Evolutionary conservation across 2,797 vertebrate species (phyloP).

Genomic region (Hydrophis major): DNA sequence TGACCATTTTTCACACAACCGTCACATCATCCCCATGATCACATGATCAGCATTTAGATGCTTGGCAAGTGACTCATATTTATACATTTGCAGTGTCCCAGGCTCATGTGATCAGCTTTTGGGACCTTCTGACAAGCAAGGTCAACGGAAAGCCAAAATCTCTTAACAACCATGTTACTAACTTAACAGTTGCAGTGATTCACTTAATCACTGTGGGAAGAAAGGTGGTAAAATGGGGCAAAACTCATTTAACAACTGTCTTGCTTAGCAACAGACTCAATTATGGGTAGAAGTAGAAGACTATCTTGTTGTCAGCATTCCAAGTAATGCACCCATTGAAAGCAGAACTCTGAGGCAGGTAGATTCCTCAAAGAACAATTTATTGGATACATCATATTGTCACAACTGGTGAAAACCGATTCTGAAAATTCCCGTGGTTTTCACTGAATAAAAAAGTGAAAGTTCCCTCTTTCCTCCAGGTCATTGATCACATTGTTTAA

Average conservation of each 20-base stretch:
- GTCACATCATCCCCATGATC: not conserved
- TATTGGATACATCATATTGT: too few species aligned
- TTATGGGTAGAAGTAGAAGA: not conserved
- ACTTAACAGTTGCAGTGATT: not conserved
- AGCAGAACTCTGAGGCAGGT: too few species aligned
- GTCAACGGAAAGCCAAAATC: not conserved
- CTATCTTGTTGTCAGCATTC: not conserved
- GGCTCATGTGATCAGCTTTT: not conserved
- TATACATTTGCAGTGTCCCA: not conserved
- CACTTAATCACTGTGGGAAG: not conserved
- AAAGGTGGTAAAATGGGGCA: not conserved
- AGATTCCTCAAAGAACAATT: too few species aligned
- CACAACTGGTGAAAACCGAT: too few species aligned
- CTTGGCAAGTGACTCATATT: not conserved
- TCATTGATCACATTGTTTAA: too few species aligned
- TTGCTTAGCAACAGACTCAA: not conserved
- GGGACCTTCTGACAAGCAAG: not conserved
- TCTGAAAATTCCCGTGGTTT: too few species aligned
- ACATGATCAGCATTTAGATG: not conserved
- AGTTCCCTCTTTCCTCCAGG: too few species aligned
- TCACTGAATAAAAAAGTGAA: too few species aligned
- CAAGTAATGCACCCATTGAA: too few species aligned
- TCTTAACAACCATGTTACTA: not conserved
- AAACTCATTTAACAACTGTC: not conserved
- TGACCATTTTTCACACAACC: accelerated